phyloP scores from a whole-genome alignment of 2,797 vertebrate genomes.

The Moxostoma hubbsi region DNA sequence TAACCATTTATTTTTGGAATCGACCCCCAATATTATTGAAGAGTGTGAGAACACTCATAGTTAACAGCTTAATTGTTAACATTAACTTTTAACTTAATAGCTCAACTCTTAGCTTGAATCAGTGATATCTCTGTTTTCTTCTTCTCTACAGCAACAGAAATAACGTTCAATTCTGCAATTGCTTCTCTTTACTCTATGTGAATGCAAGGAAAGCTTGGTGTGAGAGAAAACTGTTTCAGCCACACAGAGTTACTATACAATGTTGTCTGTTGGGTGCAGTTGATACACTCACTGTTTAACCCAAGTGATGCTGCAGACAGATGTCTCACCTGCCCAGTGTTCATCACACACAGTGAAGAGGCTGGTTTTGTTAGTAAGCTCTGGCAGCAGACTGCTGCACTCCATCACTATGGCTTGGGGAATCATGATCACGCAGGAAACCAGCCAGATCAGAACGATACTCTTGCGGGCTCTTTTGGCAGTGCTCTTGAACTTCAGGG shows the following conservation, averaged over 20 bases:
- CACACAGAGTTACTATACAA: background rate
- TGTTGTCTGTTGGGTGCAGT: background rate
- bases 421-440: conserved; percentile 94
- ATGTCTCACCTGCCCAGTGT: conserved; percentile 88
- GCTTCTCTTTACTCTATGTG: too few relatives aligned
- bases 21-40: too few relatives aligned
- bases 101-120: too few relatives aligned
- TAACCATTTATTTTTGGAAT: too few relatives aligned
- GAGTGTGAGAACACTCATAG: too few relatives aligned
- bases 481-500: conserved; percentile 97
- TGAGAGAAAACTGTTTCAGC: background rate
- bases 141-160: too few relatives aligned
- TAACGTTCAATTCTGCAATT: too few relatives aligned
- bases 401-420: conserved; percentile 97
- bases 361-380: conserved; percentile 93
- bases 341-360: conserved; percentile 97
- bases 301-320: background rate
- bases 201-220: background rate
- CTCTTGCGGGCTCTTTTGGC: conserved; percentile 91
- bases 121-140: too few relatives aligned
- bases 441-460: conserved; percentile 93
- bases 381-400: conserved; percentile 89
- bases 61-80: too few relatives aligned
- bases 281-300: too few relatives aligned
- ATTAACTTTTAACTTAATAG: too few relatives aligned